Evolutionary conservation across 2,888 invertebrate species (phyloP).

Genomic region (Dugesia japonica): DNA sequence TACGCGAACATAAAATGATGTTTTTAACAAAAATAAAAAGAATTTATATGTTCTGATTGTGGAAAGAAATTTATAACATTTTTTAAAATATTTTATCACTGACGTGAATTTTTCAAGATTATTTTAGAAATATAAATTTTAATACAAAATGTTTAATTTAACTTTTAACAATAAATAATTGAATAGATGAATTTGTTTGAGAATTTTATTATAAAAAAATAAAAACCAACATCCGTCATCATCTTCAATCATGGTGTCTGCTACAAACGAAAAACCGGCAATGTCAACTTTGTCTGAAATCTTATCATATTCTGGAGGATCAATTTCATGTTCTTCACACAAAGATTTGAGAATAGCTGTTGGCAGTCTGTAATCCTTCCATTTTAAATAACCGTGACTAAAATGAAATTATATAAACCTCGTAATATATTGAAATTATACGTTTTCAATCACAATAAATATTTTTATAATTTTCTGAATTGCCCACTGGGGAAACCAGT

Average conservation of each 20-base stretch:
- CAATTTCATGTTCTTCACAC: conserved; percentile 70
- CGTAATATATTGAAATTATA: background rate
- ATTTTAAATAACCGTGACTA: conserved; percentile 65
- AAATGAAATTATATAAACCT: background rate
- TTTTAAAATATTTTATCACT: too few species aligned
- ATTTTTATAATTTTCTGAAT: conserved; percentile 17
- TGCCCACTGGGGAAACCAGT: conserved; percentile 35
- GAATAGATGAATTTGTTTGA: too few species aligned
- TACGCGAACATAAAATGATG: background rate
- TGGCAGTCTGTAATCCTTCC: conserved; percentile 75
- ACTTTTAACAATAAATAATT: too few species aligned
- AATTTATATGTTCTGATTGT: background rate
- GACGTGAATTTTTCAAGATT: too few species aligned
- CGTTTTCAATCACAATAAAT: background rate
- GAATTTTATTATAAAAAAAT: too few species aligned
- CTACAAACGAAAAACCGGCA: conserved; percentile 44
- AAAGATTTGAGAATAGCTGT: conserved; percentile 67
- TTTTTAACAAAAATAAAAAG: background rate
- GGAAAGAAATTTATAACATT: too few species aligned
- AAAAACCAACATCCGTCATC: conserved; percentile 37
- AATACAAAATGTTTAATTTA: too few species aligned
- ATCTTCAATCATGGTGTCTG: conserved; percentile 39
- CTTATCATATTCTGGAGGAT: conserved; percentile 50
- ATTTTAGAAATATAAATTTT: too few species aligned
- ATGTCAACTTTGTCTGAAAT: conserved; percentile 42